Evolutionary conservation across 1,140 invertebrate genomes (phyloP).

Genomic region (Apis florea): DNA sequence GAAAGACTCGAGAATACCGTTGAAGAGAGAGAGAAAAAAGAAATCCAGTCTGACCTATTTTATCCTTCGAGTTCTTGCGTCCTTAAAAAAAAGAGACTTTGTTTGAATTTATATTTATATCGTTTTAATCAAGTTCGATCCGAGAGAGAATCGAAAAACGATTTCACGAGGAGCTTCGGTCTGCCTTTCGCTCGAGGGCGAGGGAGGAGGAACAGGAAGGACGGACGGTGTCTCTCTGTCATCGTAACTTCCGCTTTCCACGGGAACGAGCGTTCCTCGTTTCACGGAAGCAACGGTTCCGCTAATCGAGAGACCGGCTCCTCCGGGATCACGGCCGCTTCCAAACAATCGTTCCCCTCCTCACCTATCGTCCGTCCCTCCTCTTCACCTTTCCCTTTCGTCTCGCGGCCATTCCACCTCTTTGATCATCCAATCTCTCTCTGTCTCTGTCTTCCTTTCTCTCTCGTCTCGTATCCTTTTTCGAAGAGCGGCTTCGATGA

Average conservation of each 20-base stretch:
- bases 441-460: background rate
- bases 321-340: slow-evolving; percentile 53
- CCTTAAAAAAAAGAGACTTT: too few relatives aligned
- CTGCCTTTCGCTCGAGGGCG: too few relatives aligned
- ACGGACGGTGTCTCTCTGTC: slow-evolving; percentile 13
- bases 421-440: background rate
- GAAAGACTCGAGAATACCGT: too few relatives aligned
- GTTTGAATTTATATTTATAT: too few relatives aligned
- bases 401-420: background rate
- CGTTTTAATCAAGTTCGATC: too few relatives aligned
- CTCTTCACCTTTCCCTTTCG: background rate
- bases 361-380: background rate
- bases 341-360: too few relatives aligned
- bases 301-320: slow-evolving; percentile 60
- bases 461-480: background rate
- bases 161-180: too few relatives aligned
- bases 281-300: slow-evolving; percentile 59
- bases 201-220: background rate
- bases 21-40: too few relatives aligned
- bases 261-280: slow-evolving; percentile 57
- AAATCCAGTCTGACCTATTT: too few relatives aligned
- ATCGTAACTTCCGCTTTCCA: slow-evolving; percentile 62
- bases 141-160: too few relatives aligned
- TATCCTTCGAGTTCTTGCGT: too few relatives aligned
- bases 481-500: slow-evolving; percentile 11